Percentiles rank a stretch among this genome's conserved stretches.
Evolutionary conservation across 2,113 vertebrate species (phyloP).

Genomic region (Gallinago media): DNA sequence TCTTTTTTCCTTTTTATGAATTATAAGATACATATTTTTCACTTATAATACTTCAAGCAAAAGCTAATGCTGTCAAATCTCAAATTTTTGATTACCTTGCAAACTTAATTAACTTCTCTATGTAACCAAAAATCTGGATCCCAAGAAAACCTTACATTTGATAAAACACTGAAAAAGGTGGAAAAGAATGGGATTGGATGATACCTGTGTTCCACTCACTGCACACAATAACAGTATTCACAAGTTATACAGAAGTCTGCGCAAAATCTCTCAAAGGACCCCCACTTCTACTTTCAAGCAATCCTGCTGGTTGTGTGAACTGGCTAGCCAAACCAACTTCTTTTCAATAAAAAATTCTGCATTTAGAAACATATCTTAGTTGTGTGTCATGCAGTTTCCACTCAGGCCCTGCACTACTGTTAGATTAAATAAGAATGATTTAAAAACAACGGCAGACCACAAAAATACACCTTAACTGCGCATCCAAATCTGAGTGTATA

Average conservation of each 20-base stretch:
- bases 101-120: not conserved
- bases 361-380: not conserved
- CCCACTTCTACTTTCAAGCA: not conserved
- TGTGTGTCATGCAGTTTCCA: not conserved
- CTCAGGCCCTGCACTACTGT: not conserved
- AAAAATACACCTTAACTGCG: not conserved
- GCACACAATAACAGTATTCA: not conserved
- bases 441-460: not conserved
- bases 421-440: not conserved
- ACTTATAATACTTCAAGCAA: not conserved
- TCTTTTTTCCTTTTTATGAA: not conserved
- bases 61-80: not conserved
- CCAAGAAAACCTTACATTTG: not conserved
- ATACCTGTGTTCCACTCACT: not conserved
- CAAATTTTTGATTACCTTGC: not conserved
- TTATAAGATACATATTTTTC: not conserved
- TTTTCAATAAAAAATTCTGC: not conserved
- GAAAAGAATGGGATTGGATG: not conserved
- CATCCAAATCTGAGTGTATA: not conserved
- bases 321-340: accelerated
- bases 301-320: not conserved
- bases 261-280: not conserved
- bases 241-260: not conserved
- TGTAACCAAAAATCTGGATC: not conserved
- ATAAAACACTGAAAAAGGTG: not conserved